These are phyloP conservation scores for Gymnothorax javanicus DNA, from an alignment of 2,797 vertebrate species.

Conservation along the genomic window DNA sequence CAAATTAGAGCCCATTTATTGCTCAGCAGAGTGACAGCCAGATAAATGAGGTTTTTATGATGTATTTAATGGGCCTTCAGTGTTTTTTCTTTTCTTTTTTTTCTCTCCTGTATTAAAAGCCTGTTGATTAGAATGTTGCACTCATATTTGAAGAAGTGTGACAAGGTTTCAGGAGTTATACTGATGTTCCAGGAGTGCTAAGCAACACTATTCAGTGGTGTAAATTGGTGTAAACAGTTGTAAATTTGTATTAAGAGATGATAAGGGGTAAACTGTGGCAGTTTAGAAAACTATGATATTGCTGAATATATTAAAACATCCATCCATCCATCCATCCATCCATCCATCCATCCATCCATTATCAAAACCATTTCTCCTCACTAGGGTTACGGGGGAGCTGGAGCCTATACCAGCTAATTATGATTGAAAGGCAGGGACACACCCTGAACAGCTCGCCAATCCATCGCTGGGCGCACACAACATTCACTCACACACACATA, in stretches of 20 bases:
- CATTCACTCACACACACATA: no score
- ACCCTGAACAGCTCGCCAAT: no score
- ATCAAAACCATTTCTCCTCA: no score
- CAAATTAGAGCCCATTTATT: slow-evolving; percentile 74
- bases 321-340: no score
- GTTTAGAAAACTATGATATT: background rate
- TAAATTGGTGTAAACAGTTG: background rate
- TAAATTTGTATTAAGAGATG: no score
- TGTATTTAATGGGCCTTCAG: slow-evolving; percentile 65
- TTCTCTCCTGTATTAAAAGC: slow-evolving; percentile 53
- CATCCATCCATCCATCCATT: no score
- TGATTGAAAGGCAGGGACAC: no score
- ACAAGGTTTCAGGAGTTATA: slow-evolving; percentile 24
- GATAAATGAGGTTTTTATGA: slow-evolving; percentile 67
- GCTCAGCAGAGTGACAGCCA: slow-evolving; percentile 65
- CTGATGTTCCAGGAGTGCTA: slow-evolving; percentile 4
- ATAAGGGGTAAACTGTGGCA: background rate
- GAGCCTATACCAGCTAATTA: no score
- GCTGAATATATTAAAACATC: background rate
- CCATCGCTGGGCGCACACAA: no score
- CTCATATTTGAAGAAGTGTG: slow-evolving; percentile 36
- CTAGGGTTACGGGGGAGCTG: no score
- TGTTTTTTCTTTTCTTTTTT: slow-evolving; percentile 47
- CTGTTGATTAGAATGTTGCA: slow-evolving; percentile 46
- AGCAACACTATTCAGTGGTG: slow-evolving; percentile 3